A percentile compares a stretch with the other conserved stretches of the same genome.
phyloP scores from a whole-genome alignment of 2,113 vertebrate genomes.

The Typhlomys cinereus region DNA sequence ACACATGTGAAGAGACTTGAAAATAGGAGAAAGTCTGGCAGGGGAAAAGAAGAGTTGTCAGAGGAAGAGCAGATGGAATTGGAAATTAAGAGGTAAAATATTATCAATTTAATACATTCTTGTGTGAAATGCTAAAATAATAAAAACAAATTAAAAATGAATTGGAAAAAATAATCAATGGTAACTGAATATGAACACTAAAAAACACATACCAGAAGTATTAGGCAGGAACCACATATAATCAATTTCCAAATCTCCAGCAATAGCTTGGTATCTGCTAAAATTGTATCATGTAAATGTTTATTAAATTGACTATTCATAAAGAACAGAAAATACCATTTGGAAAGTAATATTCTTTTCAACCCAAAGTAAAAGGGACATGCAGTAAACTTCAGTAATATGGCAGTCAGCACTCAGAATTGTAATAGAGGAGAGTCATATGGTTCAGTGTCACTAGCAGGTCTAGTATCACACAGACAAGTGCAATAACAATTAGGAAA shows the following conservation, averaged over 20 bases:
- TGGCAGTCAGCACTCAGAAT: neutral
- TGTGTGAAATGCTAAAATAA: too few relatives aligned
- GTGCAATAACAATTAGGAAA: constrained; percentile 31
- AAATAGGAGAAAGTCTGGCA: too few relatives aligned
- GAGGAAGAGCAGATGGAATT: too few relatives aligned
- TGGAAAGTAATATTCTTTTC: constrained; percentile 10
- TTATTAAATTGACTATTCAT: constrained; percentile 49
- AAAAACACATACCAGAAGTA: neutral
- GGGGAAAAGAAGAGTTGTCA: too few relatives aligned
- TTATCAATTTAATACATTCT: too few relatives aligned
- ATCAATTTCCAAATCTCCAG: constrained; percentile 35
- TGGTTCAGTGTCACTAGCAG: neutral
- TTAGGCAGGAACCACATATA: neutral
- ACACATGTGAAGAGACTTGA: too few relatives aligned
- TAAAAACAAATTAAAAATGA: too few relatives aligned
- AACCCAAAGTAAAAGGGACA: neutral
- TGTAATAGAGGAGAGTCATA: neutral
- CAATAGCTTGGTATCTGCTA: neutral
- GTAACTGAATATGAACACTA: too few relatives aligned
- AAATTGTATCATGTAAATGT: neutral
- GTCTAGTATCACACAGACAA: constrained; percentile 34
- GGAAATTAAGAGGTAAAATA: too few relatives aligned
- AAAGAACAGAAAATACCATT: neutral
- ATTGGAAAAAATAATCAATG: too few relatives aligned
- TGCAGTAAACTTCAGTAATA: constrained; percentile 8